phyloP scores from a whole-genome alignment of 2,797 vertebrate genomes.

The Distichodus sexfasciatus region DNA sequence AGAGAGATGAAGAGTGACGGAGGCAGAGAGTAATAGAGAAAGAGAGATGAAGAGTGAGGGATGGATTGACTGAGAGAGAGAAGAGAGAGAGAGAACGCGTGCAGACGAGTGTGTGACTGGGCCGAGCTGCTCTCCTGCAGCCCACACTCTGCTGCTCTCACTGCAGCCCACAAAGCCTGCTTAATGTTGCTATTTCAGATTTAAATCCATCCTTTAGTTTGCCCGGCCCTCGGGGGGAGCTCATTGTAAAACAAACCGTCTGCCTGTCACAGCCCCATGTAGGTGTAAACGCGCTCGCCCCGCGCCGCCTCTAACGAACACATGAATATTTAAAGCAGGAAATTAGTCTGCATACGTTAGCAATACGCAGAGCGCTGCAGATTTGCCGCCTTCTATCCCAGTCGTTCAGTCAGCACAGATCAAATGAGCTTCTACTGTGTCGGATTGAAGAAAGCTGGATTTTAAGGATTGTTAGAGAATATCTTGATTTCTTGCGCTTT shows the following conservation, averaged over 20 bases:
- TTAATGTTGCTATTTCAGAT: slow-evolving; percentile 63
- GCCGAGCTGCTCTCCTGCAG: slow-evolving; percentile 38
- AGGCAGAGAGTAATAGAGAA: neutral
- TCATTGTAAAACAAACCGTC: slow-evolving; percentile 70
- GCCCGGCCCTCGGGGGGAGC: slow-evolving; percentile 56
- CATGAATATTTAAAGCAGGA: slow-evolving; percentile 66
- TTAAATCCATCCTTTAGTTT: slow-evolving; percentile 60
- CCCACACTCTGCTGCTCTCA: slow-evolving; percentile 60
- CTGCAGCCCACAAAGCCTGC: slow-evolving; percentile 50
- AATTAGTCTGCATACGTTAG: slow-evolving; percentile 51
- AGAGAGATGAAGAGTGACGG: neutral
- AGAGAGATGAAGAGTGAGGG: neutral
- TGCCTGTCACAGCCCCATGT: slow-evolving; percentile 63
- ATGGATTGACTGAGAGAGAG: too few species aligned
- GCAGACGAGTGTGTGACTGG: too few species aligned
- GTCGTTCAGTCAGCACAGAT: slow-evolving; percentile 29
- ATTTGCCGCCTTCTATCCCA: slow-evolving; percentile 21
- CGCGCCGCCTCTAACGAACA: slow-evolving; percentile 54
- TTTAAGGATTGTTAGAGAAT: neutral
- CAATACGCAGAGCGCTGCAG: slow-evolving; percentile 47
- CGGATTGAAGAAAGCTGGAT: slow-evolving; percentile 14
- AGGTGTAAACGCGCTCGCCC: slow-evolving; percentile 59
- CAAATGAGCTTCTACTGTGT: slow-evolving; percentile 30
- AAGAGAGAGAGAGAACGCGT: slow-evolving; percentile 37
- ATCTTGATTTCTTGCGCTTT: neutral